Percentiles rank a stretch among this genome's conserved stretches.
Evolutionary conservation across 1,140 invertebrate genomes (phyloP).

Genomic region (Drosophila lacertosa): DNA sequence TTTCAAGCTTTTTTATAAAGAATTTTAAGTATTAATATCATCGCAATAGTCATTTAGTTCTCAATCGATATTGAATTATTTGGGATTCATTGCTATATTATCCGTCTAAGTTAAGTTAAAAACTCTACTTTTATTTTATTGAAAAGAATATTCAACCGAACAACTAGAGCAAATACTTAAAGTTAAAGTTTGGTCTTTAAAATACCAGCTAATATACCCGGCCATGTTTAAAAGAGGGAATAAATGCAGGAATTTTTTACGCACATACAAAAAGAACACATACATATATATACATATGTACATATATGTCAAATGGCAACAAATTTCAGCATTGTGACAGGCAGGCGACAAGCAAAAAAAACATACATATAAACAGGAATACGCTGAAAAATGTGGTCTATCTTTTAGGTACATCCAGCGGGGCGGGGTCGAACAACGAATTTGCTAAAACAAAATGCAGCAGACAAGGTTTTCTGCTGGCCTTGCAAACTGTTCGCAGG

Average conservation of each 20-base stretch:
- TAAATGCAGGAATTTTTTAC: constrained; percentile 55
- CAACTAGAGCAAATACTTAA: not conserved
- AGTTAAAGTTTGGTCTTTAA: not conserved
- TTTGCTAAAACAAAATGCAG: constrained; percentile 46
- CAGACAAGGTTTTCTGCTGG: constrained; percentile 62
- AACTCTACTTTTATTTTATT: too few relatives aligned
- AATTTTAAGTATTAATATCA: too few relatives aligned
- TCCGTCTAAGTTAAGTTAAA: too few relatives aligned
- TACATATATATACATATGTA: constrained; percentile 35
- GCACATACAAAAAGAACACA: constrained; percentile 20
- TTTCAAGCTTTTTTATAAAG: too few relatives aligned
- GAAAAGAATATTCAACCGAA: too few relatives aligned
- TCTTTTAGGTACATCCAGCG: not conserved
- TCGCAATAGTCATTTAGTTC: too few relatives aligned
- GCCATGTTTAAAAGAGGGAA: constrained; percentile 21
- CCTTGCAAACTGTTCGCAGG: constrained; percentile 49
- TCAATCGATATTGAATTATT: too few relatives aligned
- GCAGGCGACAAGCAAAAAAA: constrained; percentile 19
- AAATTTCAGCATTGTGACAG: constrained; percentile 68
- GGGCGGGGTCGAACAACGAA: not conserved
- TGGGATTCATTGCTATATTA: too few relatives aligned
- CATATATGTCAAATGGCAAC: constrained; percentile 66
- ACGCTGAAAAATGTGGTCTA: constrained; percentile 55
- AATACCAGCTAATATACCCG: constrained; percentile 16
- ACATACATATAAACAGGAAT: constrained; percentile 34